These are phyloP conservation scores for Gadopsis marmoratus DNA, from an alignment of 2,797 vertebrate species.

Conservation along the genomic window DNA sequence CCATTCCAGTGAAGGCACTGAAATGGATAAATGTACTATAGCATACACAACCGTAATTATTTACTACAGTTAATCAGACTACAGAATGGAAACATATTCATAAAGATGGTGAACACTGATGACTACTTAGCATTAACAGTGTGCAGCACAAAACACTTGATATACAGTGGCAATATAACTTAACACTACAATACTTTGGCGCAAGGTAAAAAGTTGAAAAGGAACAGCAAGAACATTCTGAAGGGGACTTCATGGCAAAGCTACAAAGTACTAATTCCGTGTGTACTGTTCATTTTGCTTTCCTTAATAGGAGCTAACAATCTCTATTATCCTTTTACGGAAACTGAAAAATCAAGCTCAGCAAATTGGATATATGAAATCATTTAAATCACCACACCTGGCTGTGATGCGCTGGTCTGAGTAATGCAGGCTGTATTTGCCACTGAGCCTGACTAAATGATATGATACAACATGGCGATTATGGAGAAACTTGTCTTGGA, in stretches of 20 bases:
- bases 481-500: slow-evolving; percentile 8
- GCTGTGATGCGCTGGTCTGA: neutral
- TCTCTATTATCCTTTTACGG: neutral
- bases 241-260: neutral
- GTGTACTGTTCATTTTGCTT: neutral
- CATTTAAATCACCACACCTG: neutral
- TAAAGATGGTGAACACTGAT: slow-evolving; percentile 17
- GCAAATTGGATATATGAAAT: neutral
- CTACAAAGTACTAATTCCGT: neutral
- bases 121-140: neutral
- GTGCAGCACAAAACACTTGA: neutral
- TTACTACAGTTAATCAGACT: slow-evolving; percentile 4
- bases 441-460: neutral
- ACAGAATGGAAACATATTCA: slow-evolving; percentile 19
- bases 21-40: neutral
- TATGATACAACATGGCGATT: slow-evolving; percentile 5
- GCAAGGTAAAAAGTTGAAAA: slow-evolving; percentile 1
- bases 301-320: neutral
- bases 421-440: neutral
- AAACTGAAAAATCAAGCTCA: neutral
- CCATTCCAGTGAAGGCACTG: neutral
- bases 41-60: slow-evolving; percentile 14
- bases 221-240: neutral
- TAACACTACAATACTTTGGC: neutral
- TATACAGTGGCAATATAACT: neutral